Evolutionary conservation across 2,888 invertebrate species (phyloP).

Genomic region (Drosophila leonis): DNA sequence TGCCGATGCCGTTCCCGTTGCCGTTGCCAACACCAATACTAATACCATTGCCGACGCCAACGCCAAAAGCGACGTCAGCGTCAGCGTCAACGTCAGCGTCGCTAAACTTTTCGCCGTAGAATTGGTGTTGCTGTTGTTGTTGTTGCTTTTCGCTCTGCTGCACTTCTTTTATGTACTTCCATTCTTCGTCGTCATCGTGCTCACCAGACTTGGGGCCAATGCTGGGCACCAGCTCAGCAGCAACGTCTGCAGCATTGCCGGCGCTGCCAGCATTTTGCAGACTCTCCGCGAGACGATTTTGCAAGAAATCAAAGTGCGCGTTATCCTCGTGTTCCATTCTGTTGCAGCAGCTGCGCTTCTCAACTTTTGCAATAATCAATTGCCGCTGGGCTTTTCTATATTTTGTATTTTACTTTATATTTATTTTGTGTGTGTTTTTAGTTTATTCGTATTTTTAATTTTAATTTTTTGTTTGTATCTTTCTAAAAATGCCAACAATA

Average conservation of each 20-base stretch:
- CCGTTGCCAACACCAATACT: slow-evolving; percentile 47
- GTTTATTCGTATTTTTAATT: slow-evolving; percentile 6
- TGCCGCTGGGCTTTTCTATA: slow-evolving; percentile 20
- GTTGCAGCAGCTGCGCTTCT: slow-evolving; percentile 33
- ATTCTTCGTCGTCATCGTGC: slow-evolving; percentile 90
- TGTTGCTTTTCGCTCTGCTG: slow-evolving; percentile 86
- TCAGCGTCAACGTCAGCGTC: slow-evolving; percentile 41
- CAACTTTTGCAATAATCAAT: slow-evolving; percentile 49
- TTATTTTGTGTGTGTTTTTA: slow-evolving; percentile 6
- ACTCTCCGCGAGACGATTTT: slow-evolving; percentile 78
- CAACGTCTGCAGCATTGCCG: slow-evolving; percentile 58
- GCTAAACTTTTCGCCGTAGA: slow-evolving; percentile 61
- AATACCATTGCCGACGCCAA: slow-evolving; percentile 42
- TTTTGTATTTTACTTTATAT: slow-evolving; percentile 1
- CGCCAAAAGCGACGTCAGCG: slow-evolving; percentile 33
- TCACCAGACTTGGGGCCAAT: slow-evolving; percentile 77
- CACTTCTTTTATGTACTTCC: slow-evolving; percentile 92
- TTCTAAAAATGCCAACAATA: slow-evolving; percentile 46
- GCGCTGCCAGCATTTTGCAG: slow-evolving; percentile 75
- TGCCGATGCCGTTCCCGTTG: slow-evolving; percentile 49
- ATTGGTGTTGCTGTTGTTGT: slow-evolving; percentile 55
- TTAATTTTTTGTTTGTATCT: slow-evolving; percentile 32
- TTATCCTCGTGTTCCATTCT: slow-evolving; percentile 84
- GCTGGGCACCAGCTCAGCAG: slow-evolving; percentile 67
- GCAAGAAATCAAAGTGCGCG: slow-evolving; percentile 77